These are phyloP conservation scores for Coccyzus lansbergi DNA, from an alignment of 2,797 vertebrate species.

Conservation along the genomic window DNA sequence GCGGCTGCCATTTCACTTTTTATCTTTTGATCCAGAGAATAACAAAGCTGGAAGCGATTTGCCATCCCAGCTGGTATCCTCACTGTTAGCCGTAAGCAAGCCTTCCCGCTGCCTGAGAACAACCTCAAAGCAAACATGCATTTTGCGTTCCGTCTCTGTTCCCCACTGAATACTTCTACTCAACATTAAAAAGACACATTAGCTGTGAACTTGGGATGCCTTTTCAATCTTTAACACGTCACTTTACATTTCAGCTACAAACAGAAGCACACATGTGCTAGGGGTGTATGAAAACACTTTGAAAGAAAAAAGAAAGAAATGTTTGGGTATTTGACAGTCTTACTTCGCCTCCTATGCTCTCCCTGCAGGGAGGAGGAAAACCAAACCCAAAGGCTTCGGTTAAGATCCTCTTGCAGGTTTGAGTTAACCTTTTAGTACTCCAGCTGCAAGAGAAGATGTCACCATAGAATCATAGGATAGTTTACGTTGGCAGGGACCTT, in stretches of 20 bases:
- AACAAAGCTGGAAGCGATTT: not conserved
- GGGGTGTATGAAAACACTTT: no score
- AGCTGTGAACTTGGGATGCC: not conserved
- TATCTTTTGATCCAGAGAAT: not conserved
- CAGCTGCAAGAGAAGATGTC: no score
- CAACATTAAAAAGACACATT: fast-evolving
- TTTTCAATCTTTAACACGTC: not conserved
- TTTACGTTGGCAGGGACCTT: no score
- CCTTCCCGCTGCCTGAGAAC: not conserved
- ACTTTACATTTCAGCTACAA: not conserved
- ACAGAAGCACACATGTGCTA: not conserved
- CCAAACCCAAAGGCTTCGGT: no score
- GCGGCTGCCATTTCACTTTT: fast-evolving
- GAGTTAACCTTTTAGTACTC: no score
- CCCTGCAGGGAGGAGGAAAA: no score
- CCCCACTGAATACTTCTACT: not conserved
- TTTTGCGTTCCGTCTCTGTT: fast-evolving
- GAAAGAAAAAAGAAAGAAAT: no score
- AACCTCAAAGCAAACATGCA: not conserved
- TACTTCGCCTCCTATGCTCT: no score
- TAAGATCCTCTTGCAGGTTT: no score
- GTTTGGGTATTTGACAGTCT: no score
- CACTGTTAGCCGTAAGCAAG: not conserved
- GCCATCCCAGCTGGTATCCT: not conserved
- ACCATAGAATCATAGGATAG: no score